Evolutionary conservation across 2,113 vertebrate species (phyloP).

Genomic region (Camelus bactrianus): DNA sequence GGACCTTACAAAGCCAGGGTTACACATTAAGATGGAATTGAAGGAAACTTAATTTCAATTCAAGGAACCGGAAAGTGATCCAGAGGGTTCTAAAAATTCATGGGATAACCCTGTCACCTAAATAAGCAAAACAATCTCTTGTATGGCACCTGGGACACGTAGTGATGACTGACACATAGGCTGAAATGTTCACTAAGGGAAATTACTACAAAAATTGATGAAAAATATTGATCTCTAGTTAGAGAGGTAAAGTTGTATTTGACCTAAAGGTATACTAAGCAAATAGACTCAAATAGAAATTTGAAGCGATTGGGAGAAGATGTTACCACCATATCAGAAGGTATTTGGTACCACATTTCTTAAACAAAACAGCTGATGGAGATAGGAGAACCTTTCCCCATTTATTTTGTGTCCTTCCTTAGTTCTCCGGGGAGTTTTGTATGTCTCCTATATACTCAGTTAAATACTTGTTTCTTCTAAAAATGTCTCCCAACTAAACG

Average conservation of each 20-base stretch:
- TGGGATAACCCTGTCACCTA: not conserved
- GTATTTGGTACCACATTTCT: conserved; percentile 11
- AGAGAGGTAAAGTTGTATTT: not conserved
- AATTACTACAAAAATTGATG: not conserved
- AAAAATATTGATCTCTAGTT: conserved; percentile 19
- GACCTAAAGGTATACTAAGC: conserved; percentile 12
- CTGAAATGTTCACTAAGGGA: not conserved
- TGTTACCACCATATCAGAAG: not conserved
- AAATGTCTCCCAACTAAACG: not conserved
- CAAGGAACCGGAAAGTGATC: not conserved
- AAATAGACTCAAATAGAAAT: conserved; percentile 34
- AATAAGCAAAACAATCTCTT: not conserved
- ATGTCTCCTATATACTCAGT: not conserved
- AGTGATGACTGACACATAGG: not conserved
- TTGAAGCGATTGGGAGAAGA: conserved; percentile 10
- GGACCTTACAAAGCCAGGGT: not conserved
- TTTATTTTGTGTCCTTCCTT: conserved; percentile 5
- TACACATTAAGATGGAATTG: not conserved
- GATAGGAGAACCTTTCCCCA: not conserved
- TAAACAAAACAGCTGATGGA: conserved; percentile 17
- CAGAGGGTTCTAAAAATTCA: not conserved
- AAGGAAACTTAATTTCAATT: conserved; percentile 37
- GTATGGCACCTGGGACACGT: not conserved
- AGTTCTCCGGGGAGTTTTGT: not conserved
- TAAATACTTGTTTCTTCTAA: conserved; percentile 10